phyloP scores from a whole-genome alignment of 2,797 vertebrate genomes.

The Paramormyrops hopkinsi region DNA sequence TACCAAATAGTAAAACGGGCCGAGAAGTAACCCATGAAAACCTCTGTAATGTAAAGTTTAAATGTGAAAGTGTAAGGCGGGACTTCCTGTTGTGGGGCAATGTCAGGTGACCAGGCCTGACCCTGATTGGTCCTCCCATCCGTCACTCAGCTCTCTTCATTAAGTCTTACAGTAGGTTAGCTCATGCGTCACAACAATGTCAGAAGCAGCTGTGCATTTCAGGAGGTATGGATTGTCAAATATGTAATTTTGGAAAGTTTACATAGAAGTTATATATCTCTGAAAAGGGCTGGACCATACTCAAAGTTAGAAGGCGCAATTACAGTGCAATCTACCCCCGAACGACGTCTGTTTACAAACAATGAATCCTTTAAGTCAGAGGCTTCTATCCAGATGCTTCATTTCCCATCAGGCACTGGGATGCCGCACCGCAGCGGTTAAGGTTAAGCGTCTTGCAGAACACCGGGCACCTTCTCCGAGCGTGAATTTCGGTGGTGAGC shows the following conservation, averaged over 20 bases:
- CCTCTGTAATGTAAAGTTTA: background rate
- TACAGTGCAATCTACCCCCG: background rate
- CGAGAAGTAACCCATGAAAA: background rate
- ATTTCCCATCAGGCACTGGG: slow-evolving; percentile 5
- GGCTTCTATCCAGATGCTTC: background rate
- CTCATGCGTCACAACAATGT: background rate
- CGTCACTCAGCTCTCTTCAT: background rate
- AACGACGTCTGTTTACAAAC: background rate
- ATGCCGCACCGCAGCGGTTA: background rate
- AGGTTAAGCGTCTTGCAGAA: background rate
- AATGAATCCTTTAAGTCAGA: slow-evolving; percentile 19
- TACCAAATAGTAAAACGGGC: background rate
- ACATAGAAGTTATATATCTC: background rate
- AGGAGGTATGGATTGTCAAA: slow-evolving; percentile 4
- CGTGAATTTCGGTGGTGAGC: background rate
- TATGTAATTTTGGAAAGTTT: slow-evolving; percentile 29
- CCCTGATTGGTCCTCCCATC: background rate
- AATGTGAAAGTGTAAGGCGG: background rate
- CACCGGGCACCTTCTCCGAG: background rate
- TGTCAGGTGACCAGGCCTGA: background rate
- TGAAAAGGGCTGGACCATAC: background rate
- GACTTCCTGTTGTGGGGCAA: background rate
- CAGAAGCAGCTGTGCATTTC: background rate
- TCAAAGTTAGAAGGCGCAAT: background rate
- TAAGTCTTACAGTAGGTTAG: background rate